These are phyloP conservation scores for Agrotis exclamationis DNA, from an alignment of 2,888 invertebrate species.

Conservation along the genomic window DNA sequence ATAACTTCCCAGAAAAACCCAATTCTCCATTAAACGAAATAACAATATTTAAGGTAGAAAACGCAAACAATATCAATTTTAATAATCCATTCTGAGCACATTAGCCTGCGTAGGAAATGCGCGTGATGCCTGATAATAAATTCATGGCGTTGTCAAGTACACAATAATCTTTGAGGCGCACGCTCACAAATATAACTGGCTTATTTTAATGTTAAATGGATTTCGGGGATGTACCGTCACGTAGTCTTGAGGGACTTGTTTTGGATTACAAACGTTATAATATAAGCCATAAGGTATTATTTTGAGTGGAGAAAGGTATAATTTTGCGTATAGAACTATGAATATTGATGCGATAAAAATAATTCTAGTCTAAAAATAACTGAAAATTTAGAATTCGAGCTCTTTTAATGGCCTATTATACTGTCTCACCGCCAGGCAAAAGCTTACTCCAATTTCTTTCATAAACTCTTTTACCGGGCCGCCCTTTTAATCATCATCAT, in stretches of 20 bases:
- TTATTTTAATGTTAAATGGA: slow-evolving; percentile 63
- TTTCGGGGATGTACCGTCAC: slow-evolving; percentile 58
- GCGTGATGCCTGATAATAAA: slow-evolving; percentile 71
- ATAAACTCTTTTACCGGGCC: no score
- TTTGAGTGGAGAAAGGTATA: background rate
- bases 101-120: slow-evolving; percentile 64
- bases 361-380: background rate
- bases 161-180: slow-evolving; percentile 70
- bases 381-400: no score
- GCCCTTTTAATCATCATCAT: no score
- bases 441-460: no score
- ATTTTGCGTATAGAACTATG: background rate
- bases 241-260: slow-evolving; percentile 36
- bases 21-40: slow-evolving; percentile 8
- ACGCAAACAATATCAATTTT: slow-evolving; percentile 64
- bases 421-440: no score
- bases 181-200: slow-evolving; percentile 64
- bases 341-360: slow-evolving; percentile 10
- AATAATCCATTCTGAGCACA: slow-evolving; percentile 62
- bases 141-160: slow-evolving; percentile 71
- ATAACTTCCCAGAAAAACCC: background rate
- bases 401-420: no score
- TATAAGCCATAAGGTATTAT: slow-evolving; percentile 1
- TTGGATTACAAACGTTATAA: slow-evolving; percentile 36
- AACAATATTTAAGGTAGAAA: slow-evolving; percentile 32